Evolutionary conservation across 2,888 invertebrate species (phyloP), one percentile per base, ranked within the genome.

Genomic region (Ecliptopera silaceata): DNA sequence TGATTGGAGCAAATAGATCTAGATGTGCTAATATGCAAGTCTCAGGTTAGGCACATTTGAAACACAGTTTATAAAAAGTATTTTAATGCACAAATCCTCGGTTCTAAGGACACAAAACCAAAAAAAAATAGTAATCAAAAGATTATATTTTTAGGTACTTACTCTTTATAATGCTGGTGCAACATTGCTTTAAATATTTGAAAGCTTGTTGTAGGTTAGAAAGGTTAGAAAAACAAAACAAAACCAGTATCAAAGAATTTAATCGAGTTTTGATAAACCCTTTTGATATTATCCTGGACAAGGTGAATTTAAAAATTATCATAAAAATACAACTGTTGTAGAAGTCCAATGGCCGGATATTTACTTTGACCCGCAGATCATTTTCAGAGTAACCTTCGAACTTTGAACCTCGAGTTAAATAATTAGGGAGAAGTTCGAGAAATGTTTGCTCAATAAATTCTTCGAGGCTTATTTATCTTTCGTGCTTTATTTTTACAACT

Each of bases 331-430:
- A 52, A 38, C 26, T 26, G 8, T 20, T 20, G 48, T 42, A 57
- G 15, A 48, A 36, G 5, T 31, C 32, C 6, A 36, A 15, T 12
- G 11, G 42, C 22, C 5, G 12, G 10, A 36, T 46, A 46, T 51
- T 47, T 42, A 32, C 43, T 47, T 44, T 6, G 39, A 42, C 38
- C 51, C 52, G 44, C 57, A 39, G 57, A 52, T 52, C 44, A 57
- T 52, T 57, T 57, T 48, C 32, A 36, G 48, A 48, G 22, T 17
- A 48, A 57, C 48, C 48, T 52, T 26, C 39, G 18, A 52, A 52
- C 52, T 57, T 44, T 52, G 47, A 51, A 56, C 47, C 47, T 43
- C 22, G 57, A 57, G 57, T 52, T 52, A 57, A 52, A 57, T 57
- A 57, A 57, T 57, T 57, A 57, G 52, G 48, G 44, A 39, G 26